A percentile compares a stretch with the other conserved stretches of the same genome.
Evolutionary conservation across 2,113 vertebrate species (phyloP).

Genomic region (Hemiprocne comata): DNA sequence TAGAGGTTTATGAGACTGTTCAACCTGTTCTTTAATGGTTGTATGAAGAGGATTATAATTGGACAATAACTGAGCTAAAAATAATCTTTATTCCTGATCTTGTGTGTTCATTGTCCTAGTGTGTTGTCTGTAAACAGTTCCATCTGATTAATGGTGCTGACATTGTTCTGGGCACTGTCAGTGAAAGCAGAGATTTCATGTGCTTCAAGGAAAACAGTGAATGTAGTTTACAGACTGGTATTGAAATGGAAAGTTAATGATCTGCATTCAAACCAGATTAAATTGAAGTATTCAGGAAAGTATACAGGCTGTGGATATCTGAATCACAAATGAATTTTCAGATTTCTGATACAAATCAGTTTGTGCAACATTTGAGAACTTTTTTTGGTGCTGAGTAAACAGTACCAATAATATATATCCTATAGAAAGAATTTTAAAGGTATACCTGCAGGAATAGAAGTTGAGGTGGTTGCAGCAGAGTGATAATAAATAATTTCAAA

Average conservation of each 20-base stretch:
- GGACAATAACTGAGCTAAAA: neutral
- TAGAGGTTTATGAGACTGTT: constrained; percentile 29
- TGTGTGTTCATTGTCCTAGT: neutral
- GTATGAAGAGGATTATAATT: neutral
- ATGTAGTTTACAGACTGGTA: neutral
- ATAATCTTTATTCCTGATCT: constrained; percentile 15
- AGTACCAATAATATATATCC: neutral
- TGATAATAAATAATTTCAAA: neutral
- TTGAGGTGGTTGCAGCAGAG: neutral
- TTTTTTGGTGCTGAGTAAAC: neutral
- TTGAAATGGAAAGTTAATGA: neutral
- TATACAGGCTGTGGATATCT: neutral
- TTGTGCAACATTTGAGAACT: neutral
- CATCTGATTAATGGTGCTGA: neutral
- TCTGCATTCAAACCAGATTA: neutral
- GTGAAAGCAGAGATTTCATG: neutral
- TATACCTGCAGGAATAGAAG: neutral
- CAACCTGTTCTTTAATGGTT: constrained; percentile 44
- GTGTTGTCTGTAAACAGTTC: constrained; percentile 3
- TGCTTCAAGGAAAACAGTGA: neutral
- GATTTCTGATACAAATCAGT: neutral
- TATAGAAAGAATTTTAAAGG: neutral
- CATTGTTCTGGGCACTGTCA: neutral
- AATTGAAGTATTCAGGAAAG: neutral
- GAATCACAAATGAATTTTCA: neutral